Conservation (phyloP, 2,888 invertebrate species). For the Marronus borbonicus region DNA sequence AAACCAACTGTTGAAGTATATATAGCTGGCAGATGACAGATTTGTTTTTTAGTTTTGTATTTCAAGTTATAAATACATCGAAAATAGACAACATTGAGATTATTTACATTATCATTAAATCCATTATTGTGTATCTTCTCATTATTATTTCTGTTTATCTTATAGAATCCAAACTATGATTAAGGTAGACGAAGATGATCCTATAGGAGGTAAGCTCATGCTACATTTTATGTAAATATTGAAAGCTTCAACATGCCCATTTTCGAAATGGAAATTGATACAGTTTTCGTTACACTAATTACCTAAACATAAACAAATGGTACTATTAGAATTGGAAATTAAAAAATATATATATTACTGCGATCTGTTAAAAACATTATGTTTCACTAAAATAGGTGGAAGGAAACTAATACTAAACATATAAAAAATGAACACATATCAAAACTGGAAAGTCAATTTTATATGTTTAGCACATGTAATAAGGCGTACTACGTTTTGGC, state of each 20-base stretch:
- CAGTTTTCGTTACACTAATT: neutral
- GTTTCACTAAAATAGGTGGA: neutral
- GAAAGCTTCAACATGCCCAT: neutral
- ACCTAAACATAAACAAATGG: too few species aligned
- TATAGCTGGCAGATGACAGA: constrained; percentile 38
- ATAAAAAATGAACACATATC: neutral
- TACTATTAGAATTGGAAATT: too few species aligned
- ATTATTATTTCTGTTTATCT: constrained; percentile 47
- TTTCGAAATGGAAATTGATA: neutral
- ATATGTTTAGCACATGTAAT: constrained; percentile 5
- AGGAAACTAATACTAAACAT: neutral
- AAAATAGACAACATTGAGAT: constrained; percentile 48
- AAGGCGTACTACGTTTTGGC: constrained; percentile 30
- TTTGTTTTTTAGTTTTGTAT: constrained; percentile 27
- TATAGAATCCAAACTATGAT: constrained; percentile 76
- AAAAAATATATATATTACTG: too few species aligned
- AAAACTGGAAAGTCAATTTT: neutral
- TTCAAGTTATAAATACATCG: constrained; percentile 29
- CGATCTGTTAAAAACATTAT: too few species aligned
- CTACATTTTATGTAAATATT: constrained; percentile 8
- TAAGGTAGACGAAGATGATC: constrained; percentile 91
- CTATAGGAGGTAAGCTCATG: constrained; percentile 85
- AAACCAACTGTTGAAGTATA: constrained; percentile 47
- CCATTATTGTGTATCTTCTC: constrained; percentile 1
- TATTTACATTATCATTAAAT: constrained; percentile 36